A percentile compares a stretch with the other conserved stretches of the same genome.
phyloP scores from a whole-genome alignment of 2,797 vertebrate species.

The Gallirallus australis region DNA sequence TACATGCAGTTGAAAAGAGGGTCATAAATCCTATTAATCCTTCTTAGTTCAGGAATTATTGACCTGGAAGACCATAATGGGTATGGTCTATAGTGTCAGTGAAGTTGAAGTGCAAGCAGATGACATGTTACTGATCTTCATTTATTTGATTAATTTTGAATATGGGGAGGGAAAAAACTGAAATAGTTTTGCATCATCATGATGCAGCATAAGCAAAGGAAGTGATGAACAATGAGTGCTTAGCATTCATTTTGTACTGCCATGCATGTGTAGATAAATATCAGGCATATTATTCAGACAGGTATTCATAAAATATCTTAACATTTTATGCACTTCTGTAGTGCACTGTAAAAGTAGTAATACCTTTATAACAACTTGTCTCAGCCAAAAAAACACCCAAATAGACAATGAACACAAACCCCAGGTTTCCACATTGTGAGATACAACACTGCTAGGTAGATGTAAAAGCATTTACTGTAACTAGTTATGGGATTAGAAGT shows the following conservation, averaged over 20 bases:
- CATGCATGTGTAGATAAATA: not conserved
- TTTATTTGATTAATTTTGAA: not conserved
- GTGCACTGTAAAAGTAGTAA: not conserved
- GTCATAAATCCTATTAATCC: conserved; percentile 76
- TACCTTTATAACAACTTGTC: not conserved
- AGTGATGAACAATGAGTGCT: not conserved
- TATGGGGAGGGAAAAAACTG: not conserved
- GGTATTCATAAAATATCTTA: not conserved
- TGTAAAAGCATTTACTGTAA: not conserved
- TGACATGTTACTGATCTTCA: not conserved
- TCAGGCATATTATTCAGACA: not conserved
- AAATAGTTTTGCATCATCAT: not conserved
- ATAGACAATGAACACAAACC: not conserved
- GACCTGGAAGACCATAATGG: conserved; percentile 72
- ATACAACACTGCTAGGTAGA: not conserved
- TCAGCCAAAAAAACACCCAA: not conserved
- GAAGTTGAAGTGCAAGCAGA: conserved; percentile 29
- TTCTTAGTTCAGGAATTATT: conserved; percentile 76
- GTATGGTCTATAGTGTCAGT: conserved; percentile 43
- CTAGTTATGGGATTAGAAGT: not conserved
- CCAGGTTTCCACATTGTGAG: not conserved
- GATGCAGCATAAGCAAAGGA: not conserved
- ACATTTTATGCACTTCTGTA: not conserved
- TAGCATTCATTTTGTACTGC: not conserved
- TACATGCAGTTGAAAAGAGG: conserved; percentile 73